Evolutionary conservation across 2,113 vertebrate species (phyloP).

Genomic region (Spheniscus mendiculus): DNA sequence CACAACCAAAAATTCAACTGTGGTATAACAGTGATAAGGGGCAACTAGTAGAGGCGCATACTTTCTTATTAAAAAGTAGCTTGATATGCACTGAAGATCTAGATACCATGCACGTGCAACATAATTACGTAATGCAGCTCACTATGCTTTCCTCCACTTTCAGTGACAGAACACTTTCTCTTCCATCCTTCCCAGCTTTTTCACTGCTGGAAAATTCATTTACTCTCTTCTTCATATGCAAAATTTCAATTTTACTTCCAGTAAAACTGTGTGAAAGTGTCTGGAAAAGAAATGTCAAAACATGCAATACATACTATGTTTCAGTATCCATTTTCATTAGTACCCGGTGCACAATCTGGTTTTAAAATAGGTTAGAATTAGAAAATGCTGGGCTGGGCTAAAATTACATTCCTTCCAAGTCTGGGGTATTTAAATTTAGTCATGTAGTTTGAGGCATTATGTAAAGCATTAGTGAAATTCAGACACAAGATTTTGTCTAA

Average conservation of each 20-base stretch:
- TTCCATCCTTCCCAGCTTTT: not conserved
- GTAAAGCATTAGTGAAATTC: not conserved
- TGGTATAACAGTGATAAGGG: not conserved
- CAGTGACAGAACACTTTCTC: not conserved
- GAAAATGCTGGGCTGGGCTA: not conserved
- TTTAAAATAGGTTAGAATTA: not conserved
- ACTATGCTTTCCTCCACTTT: not conserved
- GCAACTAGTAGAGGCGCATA: not conserved
- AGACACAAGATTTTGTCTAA: not conserved
- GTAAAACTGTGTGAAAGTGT: not conserved
- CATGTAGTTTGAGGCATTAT: not conserved
- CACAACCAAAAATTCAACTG: not conserved
- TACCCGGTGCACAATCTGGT: not conserved
- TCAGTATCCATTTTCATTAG: not conserved
- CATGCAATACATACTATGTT: not conserved
- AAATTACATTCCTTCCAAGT: not conserved
- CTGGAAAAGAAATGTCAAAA: not conserved
- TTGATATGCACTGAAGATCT: not conserved
- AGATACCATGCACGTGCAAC: rapidly evolving
- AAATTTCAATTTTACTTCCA: not conserved
- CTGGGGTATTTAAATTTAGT: not conserved
- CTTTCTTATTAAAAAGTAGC: not conserved
- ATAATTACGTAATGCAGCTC: not conserved
- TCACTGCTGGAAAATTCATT: not conserved
- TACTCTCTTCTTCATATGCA: not conserved